Conservation (phyloP, 2,113 vertebrate species). For the Stegostoma tigrinum region DNA sequence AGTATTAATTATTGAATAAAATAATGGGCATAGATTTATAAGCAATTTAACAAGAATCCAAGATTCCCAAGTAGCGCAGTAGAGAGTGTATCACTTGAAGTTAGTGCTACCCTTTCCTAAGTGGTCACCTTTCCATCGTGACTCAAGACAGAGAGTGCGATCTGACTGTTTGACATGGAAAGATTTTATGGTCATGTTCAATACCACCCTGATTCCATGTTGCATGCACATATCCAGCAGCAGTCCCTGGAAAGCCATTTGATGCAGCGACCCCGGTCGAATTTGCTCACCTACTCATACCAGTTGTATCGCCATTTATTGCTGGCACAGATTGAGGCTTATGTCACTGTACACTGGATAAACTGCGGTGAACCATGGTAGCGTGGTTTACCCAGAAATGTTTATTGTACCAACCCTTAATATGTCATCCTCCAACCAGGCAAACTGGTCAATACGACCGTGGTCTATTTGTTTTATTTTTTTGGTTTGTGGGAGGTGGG, state of each 20-base stretch:
- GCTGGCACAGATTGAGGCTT: background rate
- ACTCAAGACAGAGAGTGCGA: background rate
- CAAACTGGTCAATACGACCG: background rate
- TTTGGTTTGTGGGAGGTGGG: no score
- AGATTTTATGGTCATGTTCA: background rate
- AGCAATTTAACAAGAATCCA: background rate
- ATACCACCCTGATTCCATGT: background rate
- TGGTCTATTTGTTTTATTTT: no score
- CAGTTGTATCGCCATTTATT: background rate
- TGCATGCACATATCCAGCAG: background rate
- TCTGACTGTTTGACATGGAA: background rate
- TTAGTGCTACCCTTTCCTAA: background rate
- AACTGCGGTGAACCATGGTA: background rate
- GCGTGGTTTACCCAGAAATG: background rate
- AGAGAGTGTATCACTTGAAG: background rate
- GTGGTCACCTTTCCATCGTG: background rate
- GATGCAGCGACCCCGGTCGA: background rate
- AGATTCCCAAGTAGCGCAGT: background rate
- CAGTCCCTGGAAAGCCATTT: background rate
- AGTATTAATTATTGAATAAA: background rate
- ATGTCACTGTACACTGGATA: background rate
- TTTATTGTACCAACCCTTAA: background rate
- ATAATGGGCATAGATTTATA: background rate
- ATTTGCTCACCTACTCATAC: background rate
- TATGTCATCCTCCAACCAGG: background rate